Percentiles rank a stretch among this genome's conserved stretches.
These are phyloP conservation scores for Acleris cristana DNA, from an alignment of 2,888 invertebrate genomes.

Conservation along the genomic window DNA sequence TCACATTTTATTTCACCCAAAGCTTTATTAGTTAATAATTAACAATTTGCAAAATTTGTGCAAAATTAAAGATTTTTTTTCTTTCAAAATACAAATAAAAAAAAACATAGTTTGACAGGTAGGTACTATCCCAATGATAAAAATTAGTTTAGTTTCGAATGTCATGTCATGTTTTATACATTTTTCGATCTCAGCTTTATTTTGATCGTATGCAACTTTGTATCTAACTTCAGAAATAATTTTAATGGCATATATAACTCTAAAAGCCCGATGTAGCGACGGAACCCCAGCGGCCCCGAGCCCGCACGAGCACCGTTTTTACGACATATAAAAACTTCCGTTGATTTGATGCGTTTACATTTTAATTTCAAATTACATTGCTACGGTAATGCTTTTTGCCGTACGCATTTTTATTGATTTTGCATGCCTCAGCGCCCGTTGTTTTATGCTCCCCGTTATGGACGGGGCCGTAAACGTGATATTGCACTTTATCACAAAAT, in stretches of 20 bases:
- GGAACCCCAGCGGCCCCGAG: background rate
- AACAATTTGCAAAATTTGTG: too few species aligned
- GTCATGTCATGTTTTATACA: too few species aligned
- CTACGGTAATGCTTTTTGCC: constrained; percentile 11
- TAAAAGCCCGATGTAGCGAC: background rate
- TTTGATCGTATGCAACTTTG: too few species aligned
- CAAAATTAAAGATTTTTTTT: too few species aligned
- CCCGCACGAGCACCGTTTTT: background rate
- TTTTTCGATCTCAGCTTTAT: too few species aligned
- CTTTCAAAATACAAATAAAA: too few species aligned
- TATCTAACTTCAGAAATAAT: background rate
- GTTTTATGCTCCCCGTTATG: constrained; percentile 15
- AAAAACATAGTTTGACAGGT: too few species aligned
- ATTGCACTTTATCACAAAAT: constrained; percentile 11
- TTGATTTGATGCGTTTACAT: constrained; percentile 8
- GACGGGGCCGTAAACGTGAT: constrained; percentile 10
- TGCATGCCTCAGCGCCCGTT: constrained; percentile 18
- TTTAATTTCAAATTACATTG: constrained; percentile 21
- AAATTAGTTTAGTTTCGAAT: too few species aligned
- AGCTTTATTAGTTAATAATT: too few species aligned
- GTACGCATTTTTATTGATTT: constrained; percentile 24
- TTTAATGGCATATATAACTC: background rate
- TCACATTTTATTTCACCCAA: too few species aligned
- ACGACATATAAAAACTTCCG: constrained; percentile 6
- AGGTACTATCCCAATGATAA: too few species aligned